Evolutionary conservation across 2,888 invertebrate species (phyloP).

Genomic region (Nomada ferruginata): DNA sequence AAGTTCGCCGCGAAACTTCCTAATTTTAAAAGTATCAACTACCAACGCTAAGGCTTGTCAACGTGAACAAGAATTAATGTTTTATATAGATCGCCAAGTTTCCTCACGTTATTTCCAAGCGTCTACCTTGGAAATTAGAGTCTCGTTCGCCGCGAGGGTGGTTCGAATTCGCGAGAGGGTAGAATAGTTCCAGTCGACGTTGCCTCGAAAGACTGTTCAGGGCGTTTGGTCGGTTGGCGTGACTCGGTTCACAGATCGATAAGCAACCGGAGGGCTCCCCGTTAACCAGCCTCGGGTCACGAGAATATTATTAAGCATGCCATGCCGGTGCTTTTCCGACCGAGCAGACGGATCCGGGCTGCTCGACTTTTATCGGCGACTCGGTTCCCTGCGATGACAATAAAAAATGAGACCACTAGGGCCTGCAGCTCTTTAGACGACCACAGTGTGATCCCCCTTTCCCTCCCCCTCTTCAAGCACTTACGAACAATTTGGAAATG

Average conservation of each 20-base stretch:
- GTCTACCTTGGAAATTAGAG: not conserved
- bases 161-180: conserved; percentile 16
- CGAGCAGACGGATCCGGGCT: conserved; percentile 55
- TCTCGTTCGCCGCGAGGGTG: conserved; percentile 3
- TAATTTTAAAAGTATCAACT: too few species aligned
- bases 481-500: not conserved
- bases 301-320: conserved; percentile 76
- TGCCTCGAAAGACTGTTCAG: conserved; percentile 62
- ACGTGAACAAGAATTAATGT: too few species aligned
- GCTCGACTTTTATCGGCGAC: conserved; percentile 55
- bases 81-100: too few species aligned
- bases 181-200: conserved; percentile 60
- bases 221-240: conserved; percentile 76
- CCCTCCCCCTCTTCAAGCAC: not conserved
- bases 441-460: not conserved
- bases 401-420: conserved; percentile 42
- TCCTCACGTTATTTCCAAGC: not conserved
- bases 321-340: conserved; percentile 68
- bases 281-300: conserved; percentile 76
- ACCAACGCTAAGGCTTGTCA: too few species aligned
- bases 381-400: conserved; percentile 27
- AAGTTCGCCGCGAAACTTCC: too few species aligned
- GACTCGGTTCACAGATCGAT: conserved; percentile 78
- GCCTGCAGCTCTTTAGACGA: conserved; percentile 1
- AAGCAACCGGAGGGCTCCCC: conserved; percentile 68